Evolutionary conservation across 2,797 vertebrate genomes (phyloP).

Genomic region (Astyanax mexicanus): DNA sequence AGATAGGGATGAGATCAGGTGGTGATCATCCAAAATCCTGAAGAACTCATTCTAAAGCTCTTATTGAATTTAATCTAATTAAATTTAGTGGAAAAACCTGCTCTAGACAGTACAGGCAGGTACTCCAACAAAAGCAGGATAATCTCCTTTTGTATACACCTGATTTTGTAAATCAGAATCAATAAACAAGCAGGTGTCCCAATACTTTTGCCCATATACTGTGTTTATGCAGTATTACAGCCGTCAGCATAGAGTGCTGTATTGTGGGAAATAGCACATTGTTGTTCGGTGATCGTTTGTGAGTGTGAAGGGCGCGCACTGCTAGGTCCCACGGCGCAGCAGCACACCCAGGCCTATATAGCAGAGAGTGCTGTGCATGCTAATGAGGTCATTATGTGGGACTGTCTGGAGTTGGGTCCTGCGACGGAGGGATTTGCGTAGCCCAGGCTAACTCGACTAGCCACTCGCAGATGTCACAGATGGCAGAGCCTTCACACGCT

Average conservation of each 20-base stretch:
- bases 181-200: no score
- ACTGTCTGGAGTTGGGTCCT: conserved; percentile 64
- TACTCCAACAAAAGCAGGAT: no score
- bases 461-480: conserved; percentile 82
- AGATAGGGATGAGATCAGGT: no score
- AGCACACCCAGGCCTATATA: conserved; percentile 80
- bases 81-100: no score
- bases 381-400: conserved; percentile 87
- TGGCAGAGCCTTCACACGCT: conserved; percentile 76
- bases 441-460: conserved; percentile 72
- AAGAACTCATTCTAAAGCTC: no score
- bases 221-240: conserved; percentile 62
- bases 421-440: conserved; percentile 77
- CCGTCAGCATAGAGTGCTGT: no score
- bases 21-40: no score
- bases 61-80: no score
- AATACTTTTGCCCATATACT: no score
- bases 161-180: no score
- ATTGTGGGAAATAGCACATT: conserved; percentile 81
- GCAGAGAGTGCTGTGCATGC: conserved; percentile 80
- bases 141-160: no score
- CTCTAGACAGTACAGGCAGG: no score
- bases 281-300: conserved; percentile 79
- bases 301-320: conserved; percentile 81
- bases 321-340: conserved; percentile 82